Base-by-base conservation (phyloP, 2,888 invertebrate genomes). In the Leucoptera coffeella region DNA sequence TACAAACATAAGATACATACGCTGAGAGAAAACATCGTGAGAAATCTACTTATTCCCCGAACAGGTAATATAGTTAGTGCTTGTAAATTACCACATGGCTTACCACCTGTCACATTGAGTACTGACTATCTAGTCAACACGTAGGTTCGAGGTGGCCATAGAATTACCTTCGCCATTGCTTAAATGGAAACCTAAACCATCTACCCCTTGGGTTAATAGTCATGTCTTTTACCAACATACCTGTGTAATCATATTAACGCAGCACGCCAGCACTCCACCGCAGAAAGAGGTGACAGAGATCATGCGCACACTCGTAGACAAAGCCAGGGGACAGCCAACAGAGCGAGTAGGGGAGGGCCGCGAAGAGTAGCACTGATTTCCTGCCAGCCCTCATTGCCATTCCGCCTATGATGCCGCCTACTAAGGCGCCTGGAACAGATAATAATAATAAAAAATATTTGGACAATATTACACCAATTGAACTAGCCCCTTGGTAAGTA, bases 321-420 rank as follows among this genome's bases (percentile, higher is more conserved):
- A 74, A 1, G 83, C 80, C n/a, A 1, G 90, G 88, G 21, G 82
- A 69, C 23, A 87, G 61, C 89, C 90, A 92, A 12, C 85, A 82
- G 25, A 79, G 67, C 2, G 84, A 80, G 47, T 85, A 75, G 0
- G 86, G 86, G 15, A 82, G 56, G 1, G 85, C 81, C 4, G 82
- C 77, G 6, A 76, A 69, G 10, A 85, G 65, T 8, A 87, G 61
- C 7, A 85, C 78, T 19, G 77, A 67, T 25, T 82, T 73, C 11
- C 89, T 64, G 17, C 88, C 88, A 39, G 82, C 74, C 14, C 81
- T 75, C 73, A 87, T 82, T 30, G 84, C 80, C 41, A 82, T 69
- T n/a, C 87, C 86, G 1, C 85, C 87, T 20, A 85, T 60, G 34
- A 85, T 79, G 5, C 85, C 87, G 11, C 88, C 89, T 36, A 87